A percentile compares a stretch with the other conserved stretches of the same genome.
Conservation (phyloP, 2,113 vertebrate species). For the Orientallactaga bullata region DNA sequence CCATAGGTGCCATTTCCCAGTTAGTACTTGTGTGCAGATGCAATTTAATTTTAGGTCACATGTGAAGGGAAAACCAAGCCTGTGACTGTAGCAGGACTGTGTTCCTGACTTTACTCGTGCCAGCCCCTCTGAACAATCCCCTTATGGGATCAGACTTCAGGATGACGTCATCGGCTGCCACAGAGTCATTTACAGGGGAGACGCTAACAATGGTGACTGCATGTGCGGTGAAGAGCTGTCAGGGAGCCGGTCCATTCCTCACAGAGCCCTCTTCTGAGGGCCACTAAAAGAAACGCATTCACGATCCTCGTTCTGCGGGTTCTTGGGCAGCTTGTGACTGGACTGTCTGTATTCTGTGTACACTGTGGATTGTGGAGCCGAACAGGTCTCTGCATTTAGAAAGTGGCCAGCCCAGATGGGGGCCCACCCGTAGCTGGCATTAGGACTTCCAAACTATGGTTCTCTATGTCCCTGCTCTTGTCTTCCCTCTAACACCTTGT, state of each 20-base stretch:
- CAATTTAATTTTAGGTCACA: not conserved
- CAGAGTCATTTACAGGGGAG: not conserved
- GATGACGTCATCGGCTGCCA: not conserved
- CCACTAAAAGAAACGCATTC: conserved; percentile 38
- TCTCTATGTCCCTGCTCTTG: not conserved
- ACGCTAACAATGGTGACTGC: conserved; percentile 8
- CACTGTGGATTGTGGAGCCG: not conserved
- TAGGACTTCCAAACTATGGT: not conserved
- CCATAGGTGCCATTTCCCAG: too few species aligned
- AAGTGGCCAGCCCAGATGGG: not conserved
- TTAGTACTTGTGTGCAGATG: not conserved
- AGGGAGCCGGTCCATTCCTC: conserved; percentile 50
- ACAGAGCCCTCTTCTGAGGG: conserved; percentile 53
- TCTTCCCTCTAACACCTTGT: not conserved
- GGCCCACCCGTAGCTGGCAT: not conserved
- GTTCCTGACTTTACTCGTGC: not conserved
- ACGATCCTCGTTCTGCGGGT: conserved; percentile 27
- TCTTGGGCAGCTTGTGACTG: not conserved
- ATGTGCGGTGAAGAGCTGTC: not conserved
- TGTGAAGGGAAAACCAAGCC: not conserved
- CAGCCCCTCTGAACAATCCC: not conserved
- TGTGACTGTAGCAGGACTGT: not conserved
- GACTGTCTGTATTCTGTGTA: not conserved
- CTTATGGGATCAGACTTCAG: not conserved
- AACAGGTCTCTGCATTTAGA: not conserved